Base-by-base conservation (phyloP, 2,888 invertebrate species). In the Boloria selene region DNA sequence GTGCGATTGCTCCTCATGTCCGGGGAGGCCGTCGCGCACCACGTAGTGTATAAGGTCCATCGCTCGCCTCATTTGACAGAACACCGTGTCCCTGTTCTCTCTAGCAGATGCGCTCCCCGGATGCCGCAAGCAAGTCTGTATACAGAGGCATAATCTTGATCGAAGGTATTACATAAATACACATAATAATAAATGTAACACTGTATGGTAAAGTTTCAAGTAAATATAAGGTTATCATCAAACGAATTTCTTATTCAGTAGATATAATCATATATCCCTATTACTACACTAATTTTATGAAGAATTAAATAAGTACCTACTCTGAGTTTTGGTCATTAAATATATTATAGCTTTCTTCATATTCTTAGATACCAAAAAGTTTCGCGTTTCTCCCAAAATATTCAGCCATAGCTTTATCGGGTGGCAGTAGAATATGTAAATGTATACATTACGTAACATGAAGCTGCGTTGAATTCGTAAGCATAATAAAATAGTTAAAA, bases 41-140 rank as follows among this genome's bases (percentile, higher is more conserved):
- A 99, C 98, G 87, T 97, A 98, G 90, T 99, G 98, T 76, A 99
- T 98, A 73, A 99, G 94, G 91, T 99, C 98, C 95, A 99, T 97
- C 26, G 99, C 98, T 72, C 98, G 94, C 70, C 98, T 93, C 97
- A 99, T 99, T 90, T 98, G 98, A 84, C 98, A 98, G 93, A 99
- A 99, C 54, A 99, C 98, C 0, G 98, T 98, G 86, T 99, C 99
- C 10, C 99, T 94, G 87, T 98, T 99, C 87, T 98, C 98, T 72
- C 97, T 94, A 0, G 99, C 98, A 63, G 97, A 96, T 58, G 96
- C 95, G 85, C 98, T 97, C 76, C 98, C 98, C 18, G 98, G 98
- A 90, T 99, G 99, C 78, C 98, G 94, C 72, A 99, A 93, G 83
- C 98, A 98, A 17, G 98, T 96, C 96, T 97, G 82, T 4, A 63